Evolutionary conservation across 2,113 vertebrate species (phyloP).

Genomic region (Hystrix brachyura): DNA sequence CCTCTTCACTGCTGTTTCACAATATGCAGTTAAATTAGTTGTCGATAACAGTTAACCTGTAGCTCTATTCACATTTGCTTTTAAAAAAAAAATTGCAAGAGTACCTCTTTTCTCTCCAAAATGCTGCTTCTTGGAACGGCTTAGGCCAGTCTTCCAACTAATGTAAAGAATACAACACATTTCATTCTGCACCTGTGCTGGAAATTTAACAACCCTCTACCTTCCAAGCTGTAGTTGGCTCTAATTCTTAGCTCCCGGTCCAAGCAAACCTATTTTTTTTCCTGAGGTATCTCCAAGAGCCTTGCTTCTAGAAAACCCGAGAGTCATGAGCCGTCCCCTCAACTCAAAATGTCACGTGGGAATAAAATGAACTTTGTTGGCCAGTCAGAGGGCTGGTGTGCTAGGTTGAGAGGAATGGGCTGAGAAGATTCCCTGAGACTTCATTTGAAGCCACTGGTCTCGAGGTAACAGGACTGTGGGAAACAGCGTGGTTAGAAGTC

Average conservation of each 20-base stretch:
- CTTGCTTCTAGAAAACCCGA: background rate
- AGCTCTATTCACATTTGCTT: background rate
- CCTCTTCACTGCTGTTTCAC: background rate
- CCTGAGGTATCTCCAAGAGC: background rate
- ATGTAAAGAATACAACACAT: background rate
- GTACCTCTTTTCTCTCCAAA: background rate
- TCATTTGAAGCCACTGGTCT: background rate
- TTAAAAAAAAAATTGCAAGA: background rate
- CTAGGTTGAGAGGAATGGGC: background rate
- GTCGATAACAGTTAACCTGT: background rate
- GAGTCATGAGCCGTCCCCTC: background rate
- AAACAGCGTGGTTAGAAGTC: background rate
- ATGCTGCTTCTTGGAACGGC: background rate
- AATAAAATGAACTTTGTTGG: background rate
- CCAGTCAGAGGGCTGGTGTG: background rate
- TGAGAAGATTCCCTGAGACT: background rate
- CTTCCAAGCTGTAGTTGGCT: background rate
- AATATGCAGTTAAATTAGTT: background rate
- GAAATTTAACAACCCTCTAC: background rate
- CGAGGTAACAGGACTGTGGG: background rate
- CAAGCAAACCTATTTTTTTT: background rate
- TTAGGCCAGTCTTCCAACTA: background rate
- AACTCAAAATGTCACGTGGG: background rate
- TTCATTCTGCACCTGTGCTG: background rate
- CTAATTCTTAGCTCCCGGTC: background rate